These are phyloP conservation scores for Hypocryptadius cinnamomeus DNA, from an alignment of 2,113 vertebrate species.

Conservation along the genomic window DNA sequence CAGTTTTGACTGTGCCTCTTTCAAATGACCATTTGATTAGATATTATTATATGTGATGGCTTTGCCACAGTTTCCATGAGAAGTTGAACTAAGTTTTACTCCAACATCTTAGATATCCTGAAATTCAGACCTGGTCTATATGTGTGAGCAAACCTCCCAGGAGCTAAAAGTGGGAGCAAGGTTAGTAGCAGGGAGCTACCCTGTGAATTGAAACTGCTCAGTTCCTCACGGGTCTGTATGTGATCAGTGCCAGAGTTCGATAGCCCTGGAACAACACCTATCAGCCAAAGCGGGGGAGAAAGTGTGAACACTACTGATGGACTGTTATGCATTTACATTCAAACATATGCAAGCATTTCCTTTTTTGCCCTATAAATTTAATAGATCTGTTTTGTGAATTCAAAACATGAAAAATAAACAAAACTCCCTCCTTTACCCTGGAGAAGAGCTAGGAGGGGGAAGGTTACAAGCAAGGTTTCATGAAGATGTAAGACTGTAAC, in stretches of 20 bases:
- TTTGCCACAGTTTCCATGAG: not conserved
- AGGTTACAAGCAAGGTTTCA: not conserved
- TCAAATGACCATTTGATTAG: not conserved
- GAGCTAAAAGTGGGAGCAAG: not conserved
- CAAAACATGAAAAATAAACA: not conserved
- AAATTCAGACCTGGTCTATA: not conserved
- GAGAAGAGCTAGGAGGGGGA: not conserved
- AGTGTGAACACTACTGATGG: fast-evolving
- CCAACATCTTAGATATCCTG: not conserved
- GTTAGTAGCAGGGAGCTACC: not conserved
- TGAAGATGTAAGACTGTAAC: not conserved
- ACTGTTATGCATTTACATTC: not conserved
- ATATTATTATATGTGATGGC: not conserved
- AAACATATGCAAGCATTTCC: not conserved
- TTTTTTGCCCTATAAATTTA: not conserved
- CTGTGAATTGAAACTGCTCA: not conserved
- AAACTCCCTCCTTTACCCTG: not conserved
- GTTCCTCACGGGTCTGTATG: not conserved
- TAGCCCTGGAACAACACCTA: not conserved
- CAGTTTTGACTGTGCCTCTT: not conserved
- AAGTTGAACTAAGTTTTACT: not conserved
- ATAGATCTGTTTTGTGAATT: not conserved
- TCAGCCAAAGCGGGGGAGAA: not conserved
- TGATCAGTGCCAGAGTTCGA: not conserved
- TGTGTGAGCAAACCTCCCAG: not conserved